Evolutionary conservation across 2,888 invertebrate genomes (phyloP).

Genomic region (Leucozona laternaria): DNA sequence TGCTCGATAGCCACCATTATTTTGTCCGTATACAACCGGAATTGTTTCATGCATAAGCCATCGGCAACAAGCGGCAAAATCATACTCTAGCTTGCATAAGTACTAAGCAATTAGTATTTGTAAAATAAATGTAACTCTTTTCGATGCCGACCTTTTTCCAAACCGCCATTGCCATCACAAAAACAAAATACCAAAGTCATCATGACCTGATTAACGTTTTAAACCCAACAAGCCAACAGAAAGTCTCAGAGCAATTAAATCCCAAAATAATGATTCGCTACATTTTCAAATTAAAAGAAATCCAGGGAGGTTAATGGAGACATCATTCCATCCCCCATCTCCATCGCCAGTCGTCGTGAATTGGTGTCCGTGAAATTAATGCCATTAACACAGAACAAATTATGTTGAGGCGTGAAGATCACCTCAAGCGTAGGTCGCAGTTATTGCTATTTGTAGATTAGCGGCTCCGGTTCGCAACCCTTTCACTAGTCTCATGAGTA

Average conservation of each 20-base stretch:
- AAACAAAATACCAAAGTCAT: background rate
- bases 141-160: background rate
- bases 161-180: background rate
- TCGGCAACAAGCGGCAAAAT: constrained; percentile 46
- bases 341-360: background rate
- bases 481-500: background rate
- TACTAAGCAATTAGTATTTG: constrained; percentile 40
- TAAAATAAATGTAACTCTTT: constrained; percentile 32
- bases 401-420: constrained; percentile 59
- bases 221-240: background rate
- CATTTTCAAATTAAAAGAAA: constrained; percentile 13
- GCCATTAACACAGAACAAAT: constrained; percentile 52
- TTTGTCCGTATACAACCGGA: background rate
- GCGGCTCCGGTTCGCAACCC: constrained; percentile 21
- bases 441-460: constrained; percentile 7
- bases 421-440: constrained; percentile 43
- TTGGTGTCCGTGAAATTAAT: constrained; percentile 39
- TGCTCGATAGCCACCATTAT: constrained; percentile 14
- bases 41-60: constrained; percentile 49
- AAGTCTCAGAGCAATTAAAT: constrained; percentile 50
- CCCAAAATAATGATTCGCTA: constrained; percentile 36
- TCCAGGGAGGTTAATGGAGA: constrained; percentile 52
- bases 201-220: constrained; percentile 30
- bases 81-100: constrained; percentile 31
- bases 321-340: constrained; percentile 39